Conservation (phyloP, 2,797 vertebrate species). For the Cuniculus paca region DNA sequence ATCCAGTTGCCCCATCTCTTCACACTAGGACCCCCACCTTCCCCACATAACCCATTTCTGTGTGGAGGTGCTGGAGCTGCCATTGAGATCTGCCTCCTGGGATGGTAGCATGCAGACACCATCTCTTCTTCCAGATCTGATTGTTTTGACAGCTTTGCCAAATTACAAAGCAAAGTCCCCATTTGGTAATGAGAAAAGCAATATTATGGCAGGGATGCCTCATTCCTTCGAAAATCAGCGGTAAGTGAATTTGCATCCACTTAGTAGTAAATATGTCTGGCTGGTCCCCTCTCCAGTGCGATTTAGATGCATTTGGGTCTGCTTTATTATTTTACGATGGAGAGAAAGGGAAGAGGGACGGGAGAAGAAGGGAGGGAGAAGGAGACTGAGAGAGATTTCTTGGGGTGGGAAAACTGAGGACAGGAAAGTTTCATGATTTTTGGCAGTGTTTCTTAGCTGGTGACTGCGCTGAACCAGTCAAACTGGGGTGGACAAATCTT, state of each 20-base stretch:
- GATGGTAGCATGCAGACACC: neutral
- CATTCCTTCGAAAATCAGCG: constrained; percentile 64
- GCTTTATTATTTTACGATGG: constrained; percentile 69
- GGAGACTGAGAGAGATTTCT: neutral
- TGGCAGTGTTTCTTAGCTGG: neutral
- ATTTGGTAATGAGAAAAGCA: constrained; percentile 82
- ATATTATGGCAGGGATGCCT: constrained; percentile 73
- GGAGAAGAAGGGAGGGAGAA: too few species aligned
- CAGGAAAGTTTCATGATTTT: neutral
- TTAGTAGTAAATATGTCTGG: constrained; percentile 73
- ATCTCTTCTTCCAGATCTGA: constrained; percentile 61
- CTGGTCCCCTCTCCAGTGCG: constrained; percentile 39
- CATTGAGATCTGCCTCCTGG: neutral
- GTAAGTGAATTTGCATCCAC: constrained; percentile 84
- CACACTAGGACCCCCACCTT: too few species aligned
- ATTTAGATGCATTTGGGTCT: neutral
- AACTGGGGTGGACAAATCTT: neutral
- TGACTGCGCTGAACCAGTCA: neutral
- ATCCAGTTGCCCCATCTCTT: too few species aligned
- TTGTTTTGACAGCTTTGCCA: constrained; percentile 82
- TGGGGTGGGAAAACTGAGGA: neutral
- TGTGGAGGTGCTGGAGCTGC: neutral
- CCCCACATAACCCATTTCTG: too few species aligned
- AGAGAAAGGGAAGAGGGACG: neutral
- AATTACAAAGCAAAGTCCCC: constrained; percentile 73